Evolutionary conservation across 2,888 invertebrate genomes (phyloP).

Genomic region (Aphelenchoides bicaudatus): DNA sequence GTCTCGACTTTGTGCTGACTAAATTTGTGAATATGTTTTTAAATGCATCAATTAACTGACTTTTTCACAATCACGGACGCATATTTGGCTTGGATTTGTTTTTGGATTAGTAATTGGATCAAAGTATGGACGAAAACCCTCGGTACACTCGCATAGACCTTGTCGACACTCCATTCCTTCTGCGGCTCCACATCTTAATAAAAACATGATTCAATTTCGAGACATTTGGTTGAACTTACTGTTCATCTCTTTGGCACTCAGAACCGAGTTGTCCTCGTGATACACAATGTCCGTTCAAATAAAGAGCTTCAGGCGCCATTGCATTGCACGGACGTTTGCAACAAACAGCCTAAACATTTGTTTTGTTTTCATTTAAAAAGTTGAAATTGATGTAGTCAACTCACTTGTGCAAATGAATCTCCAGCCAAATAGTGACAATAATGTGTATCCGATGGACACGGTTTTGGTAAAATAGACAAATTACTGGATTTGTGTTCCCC

Average conservation of each 20-base stretch:
- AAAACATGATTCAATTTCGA: too few relatives aligned
- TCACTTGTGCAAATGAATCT: constrained; percentile 35
- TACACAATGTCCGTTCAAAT: constrained; percentile 56
- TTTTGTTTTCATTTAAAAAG: background rate
- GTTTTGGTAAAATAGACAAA: constrained; percentile 18
- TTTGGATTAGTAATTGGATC: constrained; percentile 56
- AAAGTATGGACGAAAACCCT: constrained; percentile 51
- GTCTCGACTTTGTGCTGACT: constrained; percentile 50
- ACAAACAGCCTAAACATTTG: constrained; percentile 44
- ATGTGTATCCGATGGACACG: constrained; percentile 56
- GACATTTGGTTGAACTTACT: too few relatives aligned
- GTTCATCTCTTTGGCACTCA: constrained; percentile 49
- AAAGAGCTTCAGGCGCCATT: constrained; percentile 58
- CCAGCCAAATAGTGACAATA: constrained; percentile 57
- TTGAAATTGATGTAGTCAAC: background rate
- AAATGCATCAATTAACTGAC: constrained; percentile 22
- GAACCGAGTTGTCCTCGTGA: constrained; percentile 56
- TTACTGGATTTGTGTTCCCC: constrained; percentile 21
- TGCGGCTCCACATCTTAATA: constrained; percentile 59
- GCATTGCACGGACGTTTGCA: constrained; percentile 60
- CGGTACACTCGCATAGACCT: constrained; percentile 55
- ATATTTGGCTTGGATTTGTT: constrained; percentile 57
- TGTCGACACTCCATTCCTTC: constrained; percentile 58
- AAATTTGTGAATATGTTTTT: too few relatives aligned
- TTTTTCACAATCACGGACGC: constrained; percentile 51